A percentile compares a stretch with the other conserved stretches of the same genome.
Evolutionary conservation across 2,113 vertebrate genomes (phyloP).

Genomic region (Notarius quadriscutis): DNA sequence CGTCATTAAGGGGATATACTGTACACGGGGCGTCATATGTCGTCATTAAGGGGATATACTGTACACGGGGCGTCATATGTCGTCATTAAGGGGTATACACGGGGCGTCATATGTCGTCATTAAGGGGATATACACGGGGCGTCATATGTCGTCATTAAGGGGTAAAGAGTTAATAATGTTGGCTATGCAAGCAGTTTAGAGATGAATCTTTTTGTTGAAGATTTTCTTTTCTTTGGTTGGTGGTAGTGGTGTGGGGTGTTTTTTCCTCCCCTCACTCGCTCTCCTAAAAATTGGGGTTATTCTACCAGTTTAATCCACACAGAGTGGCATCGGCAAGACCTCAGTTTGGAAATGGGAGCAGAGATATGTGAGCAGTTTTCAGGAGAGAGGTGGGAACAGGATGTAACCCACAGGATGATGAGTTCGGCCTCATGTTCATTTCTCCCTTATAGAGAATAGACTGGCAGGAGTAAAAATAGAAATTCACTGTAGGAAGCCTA

Average conservation of each 20-base stretch:
- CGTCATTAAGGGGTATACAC: too few species aligned
- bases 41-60: too few species aligned
- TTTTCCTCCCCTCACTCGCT: background rate
- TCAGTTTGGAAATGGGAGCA: background rate
- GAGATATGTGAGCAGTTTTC: background rate
- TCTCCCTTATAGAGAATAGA: background rate
- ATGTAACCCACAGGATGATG: background rate
- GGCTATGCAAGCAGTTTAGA: background rate
- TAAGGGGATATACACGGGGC: too few species aligned
- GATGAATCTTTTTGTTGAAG: background rate
- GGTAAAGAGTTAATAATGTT: background rate
- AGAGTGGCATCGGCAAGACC: background rate
- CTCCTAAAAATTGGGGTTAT: background rate
- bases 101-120: too few species aligned
- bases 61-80: too few species aligned
- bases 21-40: too few species aligned
- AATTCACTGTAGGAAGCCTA: background rate
- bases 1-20: too few species aligned
- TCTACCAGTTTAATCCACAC: background rate
- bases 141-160: too few species aligned
- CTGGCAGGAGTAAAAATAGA: background rate
- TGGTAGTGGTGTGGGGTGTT: too few species aligned
- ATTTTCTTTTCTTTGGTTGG: too few species aligned
- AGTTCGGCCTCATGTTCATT: background rate
- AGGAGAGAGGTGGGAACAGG: background rate